Evolutionary conservation across 2,888 invertebrate genomes (phyloP), one percentile per base, ranked within the genome.

Genomic region (Sinotaia quadrata): DNA sequence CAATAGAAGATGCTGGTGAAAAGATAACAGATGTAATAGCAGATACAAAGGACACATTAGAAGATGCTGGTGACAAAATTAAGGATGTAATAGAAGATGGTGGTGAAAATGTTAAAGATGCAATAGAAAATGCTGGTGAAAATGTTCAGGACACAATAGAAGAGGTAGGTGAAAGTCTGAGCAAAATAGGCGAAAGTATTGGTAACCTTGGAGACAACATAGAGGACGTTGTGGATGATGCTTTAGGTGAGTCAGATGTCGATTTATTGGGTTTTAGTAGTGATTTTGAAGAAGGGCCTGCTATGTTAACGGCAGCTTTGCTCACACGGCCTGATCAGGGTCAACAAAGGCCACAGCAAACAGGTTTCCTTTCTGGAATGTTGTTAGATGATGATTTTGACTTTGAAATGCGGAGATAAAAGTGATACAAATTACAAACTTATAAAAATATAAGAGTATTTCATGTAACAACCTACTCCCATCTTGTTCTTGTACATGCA

Each of bases 131-230:
- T 7, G 4, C 58, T 1, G 71, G 51, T 15, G 72, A 69, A n/a
- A 59, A 24, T 41, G 12, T 71, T 21, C 60, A 52, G 15, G 66
- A 49, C n/a, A 31, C 49, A 18, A 49, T 37, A n/a, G 69, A 51
- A 5, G 44, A 37, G 34, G n/a, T 49, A n/a, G 58, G 44, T 21
- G 52, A 58, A 31, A 41, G 31, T 8, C 21, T 27, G 27, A 57
- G 57, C 21, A 58, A 69, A 15, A 21, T 33, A 41, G 58, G 41
- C 5, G 54, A 63, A 7, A 60, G 34, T 4, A 0, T 57, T 5
- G 52, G 54, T 15, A 62, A 61, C 34, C 18, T 12, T 41, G 21
- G 61, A 29, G 61, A 34, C 41, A 62, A 54, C 24, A 18, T 56
- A 3, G 60, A 15, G 18, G 67, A 67, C 29, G 67, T 37, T 12